Base-by-base conservation (phyloP, 2,888 invertebrate species). In the Amaurobius ferox region DNA sequence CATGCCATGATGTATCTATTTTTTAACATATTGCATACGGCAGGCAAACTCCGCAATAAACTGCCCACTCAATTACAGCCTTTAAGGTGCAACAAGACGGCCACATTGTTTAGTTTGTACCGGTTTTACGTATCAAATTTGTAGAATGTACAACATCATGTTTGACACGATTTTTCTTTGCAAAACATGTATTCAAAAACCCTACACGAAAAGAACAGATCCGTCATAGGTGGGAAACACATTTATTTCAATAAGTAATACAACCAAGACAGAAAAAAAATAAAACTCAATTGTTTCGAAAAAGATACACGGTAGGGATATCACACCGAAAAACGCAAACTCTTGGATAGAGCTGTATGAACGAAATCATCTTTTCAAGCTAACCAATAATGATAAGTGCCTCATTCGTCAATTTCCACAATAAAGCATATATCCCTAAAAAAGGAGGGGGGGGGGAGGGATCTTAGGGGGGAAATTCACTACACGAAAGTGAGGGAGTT, bases 351-450 rank as follows among this genome's bases (percentile, higher is more conserved):
- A 79, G 79, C 79, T 62, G 40, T 72, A 79, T 16, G 44, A 68
- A 73, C 44, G 44, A 67, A 32, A 55, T 39, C 73, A 61, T 40
- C 61, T 30, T 30, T n/a, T 35, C 19, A 32, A 72, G 77, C 66
- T 71, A 48, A 77, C 83, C 77, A 85, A 85, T 85, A 85, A 85
- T 72, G 71, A 71, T 85, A 85, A 85, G 83, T 85, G 83, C 70
- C 72, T 71, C 83, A 85, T 85, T 85, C 83, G 77, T 85, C 83
- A 85, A 85, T 72, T 83, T 77, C 72, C 77, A 77, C 77, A 85
- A 81, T 81, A 81, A 74, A 81, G 76, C 81, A 80, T 72, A 80
- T 80, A 68, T 40, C 32, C 39, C 64, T 39, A 39, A 23, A 26
- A 39, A 61, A 61, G 39, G 64, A 70, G 28, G 29, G 32, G 32